phyloP scores from a whole-genome alignment of 2,113 vertebrate species.

The Apodemus sylvaticus region DNA sequence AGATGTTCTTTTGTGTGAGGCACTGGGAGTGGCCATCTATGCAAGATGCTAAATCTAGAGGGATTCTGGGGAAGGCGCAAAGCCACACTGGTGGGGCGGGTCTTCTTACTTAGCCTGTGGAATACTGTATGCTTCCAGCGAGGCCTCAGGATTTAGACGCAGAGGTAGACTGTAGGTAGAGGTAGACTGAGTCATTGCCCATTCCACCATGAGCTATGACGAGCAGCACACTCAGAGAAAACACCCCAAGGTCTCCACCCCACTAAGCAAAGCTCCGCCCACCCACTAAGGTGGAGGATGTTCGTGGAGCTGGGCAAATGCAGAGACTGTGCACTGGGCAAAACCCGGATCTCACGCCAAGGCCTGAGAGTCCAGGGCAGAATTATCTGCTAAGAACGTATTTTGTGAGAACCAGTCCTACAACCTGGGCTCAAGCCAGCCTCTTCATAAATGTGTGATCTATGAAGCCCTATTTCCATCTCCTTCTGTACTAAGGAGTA shows the following conservation, averaged over 20 bases:
- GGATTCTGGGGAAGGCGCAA: background rate
- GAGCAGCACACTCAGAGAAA: background rate
- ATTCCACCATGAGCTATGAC: too few relatives aligned
- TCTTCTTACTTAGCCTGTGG: background rate
- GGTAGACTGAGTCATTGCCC: background rate
- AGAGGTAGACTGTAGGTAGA: too few relatives aligned
- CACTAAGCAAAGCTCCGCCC: background rate
- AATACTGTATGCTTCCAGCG: accelerated
- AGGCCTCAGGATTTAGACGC: background rate
- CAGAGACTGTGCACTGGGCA: accelerated
- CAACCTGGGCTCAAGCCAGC: background rate
- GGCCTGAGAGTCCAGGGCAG: background rate
- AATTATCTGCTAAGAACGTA: background rate
- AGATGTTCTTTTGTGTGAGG: accelerated
- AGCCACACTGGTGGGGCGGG: background rate
- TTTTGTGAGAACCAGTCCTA: background rate
- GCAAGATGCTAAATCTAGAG: background rate
- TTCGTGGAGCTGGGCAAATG: background rate
- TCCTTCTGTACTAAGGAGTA: background rate
- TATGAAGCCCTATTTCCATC: background rate
- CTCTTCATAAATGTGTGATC: background rate
- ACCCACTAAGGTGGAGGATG: background rate
- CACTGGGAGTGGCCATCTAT: background rate
- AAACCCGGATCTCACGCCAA: background rate
- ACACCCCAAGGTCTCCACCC: too few relatives aligned